Percentiles rank a stretch among this genome's conserved stretches.
These are phyloP conservation scores for Heterodera carotae DNA, from an alignment of 1,140 invertebrate species.

Conservation along the genomic window DNA sequence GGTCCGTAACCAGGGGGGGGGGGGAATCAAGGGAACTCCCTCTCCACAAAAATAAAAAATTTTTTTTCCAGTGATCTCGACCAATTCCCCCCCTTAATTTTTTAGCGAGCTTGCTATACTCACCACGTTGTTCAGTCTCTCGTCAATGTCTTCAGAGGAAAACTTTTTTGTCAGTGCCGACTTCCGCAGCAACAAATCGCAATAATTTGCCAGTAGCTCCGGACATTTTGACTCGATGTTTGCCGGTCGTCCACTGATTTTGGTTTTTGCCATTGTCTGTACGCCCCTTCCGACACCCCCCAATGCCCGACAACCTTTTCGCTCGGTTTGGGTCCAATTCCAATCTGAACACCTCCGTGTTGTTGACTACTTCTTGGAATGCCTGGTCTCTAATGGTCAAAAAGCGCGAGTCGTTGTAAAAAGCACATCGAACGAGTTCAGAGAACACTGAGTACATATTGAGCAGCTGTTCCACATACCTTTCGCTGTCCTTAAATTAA, in stretches of 20 bases:
- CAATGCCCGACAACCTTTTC: slow-evolving; percentile 67
- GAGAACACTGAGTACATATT: slow-evolving; percentile 90
- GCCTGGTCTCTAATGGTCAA: slow-evolving; percentile 95
- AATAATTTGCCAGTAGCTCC: slow-evolving; percentile 97
- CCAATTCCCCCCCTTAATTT: too few relatives aligned
- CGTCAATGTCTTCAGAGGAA: slow-evolving; percentile 95
- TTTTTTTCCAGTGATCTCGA: too few relatives aligned
- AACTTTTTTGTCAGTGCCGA: slow-evolving; percentile 93
- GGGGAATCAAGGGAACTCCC: too few relatives aligned
- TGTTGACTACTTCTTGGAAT: slow-evolving; percentile 96
- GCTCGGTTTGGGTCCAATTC: slow-evolving; percentile 73
- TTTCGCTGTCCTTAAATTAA: slow-evolving; percentile 83
- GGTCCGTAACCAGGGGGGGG: too few relatives aligned
- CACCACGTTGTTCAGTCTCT: slow-evolving; percentile 84
- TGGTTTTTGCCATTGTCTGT: slow-evolving; percentile 28
- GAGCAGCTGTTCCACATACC: slow-evolving; percentile 93
- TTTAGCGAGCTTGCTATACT: slow-evolving; percentile 60
- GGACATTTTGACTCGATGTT: slow-evolving; percentile 88
- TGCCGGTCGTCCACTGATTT: slow-evolving; percentile 43
- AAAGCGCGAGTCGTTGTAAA: slow-evolving; percentile 93
- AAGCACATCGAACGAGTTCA: slow-evolving; percentile 86
- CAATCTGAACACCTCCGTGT: slow-evolving; percentile 89
- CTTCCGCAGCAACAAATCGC: slow-evolving; percentile 96
- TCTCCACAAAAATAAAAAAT: too few relatives aligned
- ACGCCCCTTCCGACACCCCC: too few relatives aligned